Evolutionary conservation across 2,113 vertebrate genomes (phyloP).

Genomic region (Oncorhynchus keta): DNA sequence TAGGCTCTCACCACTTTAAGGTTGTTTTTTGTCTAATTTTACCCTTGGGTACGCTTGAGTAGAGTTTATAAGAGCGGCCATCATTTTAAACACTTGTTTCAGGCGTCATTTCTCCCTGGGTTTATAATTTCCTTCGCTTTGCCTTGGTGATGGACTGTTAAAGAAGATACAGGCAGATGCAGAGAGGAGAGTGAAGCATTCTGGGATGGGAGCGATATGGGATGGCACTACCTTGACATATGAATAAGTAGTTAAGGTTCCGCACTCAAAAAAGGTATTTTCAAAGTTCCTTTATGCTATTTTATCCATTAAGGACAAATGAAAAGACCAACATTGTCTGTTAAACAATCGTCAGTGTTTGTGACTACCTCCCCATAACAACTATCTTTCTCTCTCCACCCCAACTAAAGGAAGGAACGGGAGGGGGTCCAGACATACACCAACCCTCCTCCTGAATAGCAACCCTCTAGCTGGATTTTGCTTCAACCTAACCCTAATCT

Average conservation of each 20-base stretch:
- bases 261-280: too few species aligned
- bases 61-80: conserved; percentile 66
- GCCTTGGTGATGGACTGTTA: conserved; percentile 66
- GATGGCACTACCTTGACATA: conserved; percentile 17
- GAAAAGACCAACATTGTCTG: too few species aligned
- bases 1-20: conserved; percentile 54
- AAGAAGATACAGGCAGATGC: conserved; percentile 63
- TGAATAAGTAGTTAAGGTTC: neutral
- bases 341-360: too few species aligned
- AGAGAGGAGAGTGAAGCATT: conserved; percentile 56
- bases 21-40: conserved; percentile 76
- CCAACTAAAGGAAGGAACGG: conserved; percentile 6
- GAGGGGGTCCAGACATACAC: conserved; percentile 10
- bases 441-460: neutral
- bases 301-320: too few species aligned
- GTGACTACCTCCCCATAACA: too few species aligned
- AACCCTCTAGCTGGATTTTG: neutral
- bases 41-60: conserved; percentile 72
- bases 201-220: too few species aligned
- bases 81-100: conserved; percentile 78
- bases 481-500: neutral
- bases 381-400: conserved; percentile 17
- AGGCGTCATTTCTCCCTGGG: conserved; percentile 63
- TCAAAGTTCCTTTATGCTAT: too few species aligned
- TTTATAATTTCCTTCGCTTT: conserved; percentile 64